Evolutionary conservation across 2,888 invertebrate genomes (phyloP), one percentile per base, ranked within the genome.

Genomic region (Hymenopus coronatus): DNA sequence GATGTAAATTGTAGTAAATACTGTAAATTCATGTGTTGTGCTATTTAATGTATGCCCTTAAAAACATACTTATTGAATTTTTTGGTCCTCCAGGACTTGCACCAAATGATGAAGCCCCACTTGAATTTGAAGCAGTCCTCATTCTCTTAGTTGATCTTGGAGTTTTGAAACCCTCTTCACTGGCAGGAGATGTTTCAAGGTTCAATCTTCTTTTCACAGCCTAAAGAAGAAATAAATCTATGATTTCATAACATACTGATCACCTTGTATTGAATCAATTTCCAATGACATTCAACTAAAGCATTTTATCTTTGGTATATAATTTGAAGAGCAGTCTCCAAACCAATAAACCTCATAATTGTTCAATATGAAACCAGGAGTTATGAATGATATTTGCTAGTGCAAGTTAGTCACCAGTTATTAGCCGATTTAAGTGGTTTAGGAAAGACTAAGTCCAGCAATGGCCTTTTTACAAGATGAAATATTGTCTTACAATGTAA

Each of bases 191-290:
- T 20, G 84, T 88, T 93, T 96, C 95, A 93, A 96, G 93, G 92
- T 97, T 97, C 92, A 97, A 95, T 94, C 97, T 96, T 94, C 97
- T 95, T 95, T 97, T 98, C 92, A 97, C 97, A 93, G 97, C 95
- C 94, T 96, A 94, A 89, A 93, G 91, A 88, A 88, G 83, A 83
- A 40, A 82, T n/a, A 27, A 1, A 40, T 40, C 0, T 1, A 40
- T 28, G 0, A 27, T 82, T 82, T 27, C 9, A 81, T 20, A 88
- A 3, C 27, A 88, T 87, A 54, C 14, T 30, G n/a, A n/a, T 82
- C 27, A 25, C 27, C 7, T 6, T 14, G 3, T 28, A 87, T 88
- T 70, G 1, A n/a, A 89, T 33, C 7, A 4, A 87, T 12, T 54
- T 46, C 25, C 20, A 1, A 30, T 33, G 8, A 33, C 33, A 33